A percentile compares a stretch with the other conserved stretches of the same genome.
phyloP scores from a whole-genome alignment of 1,140 invertebrate genomes.

The Calephelis virginiensis region DNA sequence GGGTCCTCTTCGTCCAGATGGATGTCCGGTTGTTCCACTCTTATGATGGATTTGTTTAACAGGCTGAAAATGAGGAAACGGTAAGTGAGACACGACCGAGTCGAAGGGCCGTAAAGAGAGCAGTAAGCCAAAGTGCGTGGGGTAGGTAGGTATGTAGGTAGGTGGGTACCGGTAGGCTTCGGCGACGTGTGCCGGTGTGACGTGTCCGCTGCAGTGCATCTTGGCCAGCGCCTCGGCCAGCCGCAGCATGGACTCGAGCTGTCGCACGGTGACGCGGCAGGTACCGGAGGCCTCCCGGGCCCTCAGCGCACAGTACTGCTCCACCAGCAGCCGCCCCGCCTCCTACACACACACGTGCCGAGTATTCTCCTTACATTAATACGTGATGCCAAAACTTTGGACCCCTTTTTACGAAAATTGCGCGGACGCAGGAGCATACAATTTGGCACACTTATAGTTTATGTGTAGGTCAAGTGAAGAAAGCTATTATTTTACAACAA shows the following conservation, averaged over 20 bases:
- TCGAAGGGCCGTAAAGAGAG: too few species aligned
- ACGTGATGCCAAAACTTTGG: too few species aligned
- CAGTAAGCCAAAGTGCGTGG: not conserved
- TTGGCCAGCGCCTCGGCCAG: slow-evolving; percentile 97
- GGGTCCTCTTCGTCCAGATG: slow-evolving; percentile 91
- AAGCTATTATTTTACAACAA: too few species aligned
- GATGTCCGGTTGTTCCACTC: slow-evolving; percentile 98
- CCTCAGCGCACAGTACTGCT: slow-evolving; percentile 93
- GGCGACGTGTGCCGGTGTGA: slow-evolving; percentile 92
- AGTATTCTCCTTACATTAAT: too few species aligned
- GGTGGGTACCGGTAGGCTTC: slow-evolving; percentile 86
- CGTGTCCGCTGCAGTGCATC: slow-evolving; percentile 95
- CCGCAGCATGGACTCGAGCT: slow-evolving; percentile 98
- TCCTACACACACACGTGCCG: too few species aligned
- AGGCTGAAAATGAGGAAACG: slow-evolving; percentile 78
- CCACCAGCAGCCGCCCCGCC: slow-evolving; percentile 90
- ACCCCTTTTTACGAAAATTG: too few species aligned
- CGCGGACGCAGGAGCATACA: too few species aligned
- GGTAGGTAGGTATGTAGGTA: too few species aligned
- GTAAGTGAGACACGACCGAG: not conserved
- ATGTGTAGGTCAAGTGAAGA: too few species aligned
- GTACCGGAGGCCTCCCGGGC: slow-evolving; percentile 89
- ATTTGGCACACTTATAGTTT: too few species aligned
- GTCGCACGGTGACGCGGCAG: slow-evolving; percentile 99
- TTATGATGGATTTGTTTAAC: slow-evolving; percentile 98